A percentile compares a stretch with the other conserved stretches of the same genome.
phyloP scores from a whole-genome alignment of 92 coral and sea anemone species.

The Zoanthus solanderi region DNA sequence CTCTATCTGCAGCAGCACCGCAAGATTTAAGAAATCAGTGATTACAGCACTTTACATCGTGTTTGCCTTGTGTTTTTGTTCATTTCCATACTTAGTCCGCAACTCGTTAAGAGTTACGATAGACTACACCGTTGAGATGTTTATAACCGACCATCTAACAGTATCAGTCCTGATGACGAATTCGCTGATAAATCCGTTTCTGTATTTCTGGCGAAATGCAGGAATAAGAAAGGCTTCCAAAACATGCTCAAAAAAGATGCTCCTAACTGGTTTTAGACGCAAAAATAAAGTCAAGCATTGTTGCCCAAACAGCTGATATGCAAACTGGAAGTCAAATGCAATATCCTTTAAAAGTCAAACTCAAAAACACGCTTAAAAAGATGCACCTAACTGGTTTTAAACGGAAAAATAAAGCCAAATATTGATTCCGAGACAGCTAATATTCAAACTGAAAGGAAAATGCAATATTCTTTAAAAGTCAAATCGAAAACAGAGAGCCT shows the following conservation, averaged over 20 bases:
- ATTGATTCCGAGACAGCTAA: background rate
- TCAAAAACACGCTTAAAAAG: background rate
- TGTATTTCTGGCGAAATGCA: constrained; percentile 34
- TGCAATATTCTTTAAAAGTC: background rate
- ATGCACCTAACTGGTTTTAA: constrained; percentile 25
- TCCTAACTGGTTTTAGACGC: constrained; percentile 11
- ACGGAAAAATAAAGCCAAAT: background rate
- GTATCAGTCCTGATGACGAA: constrained; percentile 30
- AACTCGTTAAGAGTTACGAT: constrained; percentile 6
- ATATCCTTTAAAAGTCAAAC: background rate
- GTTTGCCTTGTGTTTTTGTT: constrained; percentile 29
- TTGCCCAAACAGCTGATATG: background rate
- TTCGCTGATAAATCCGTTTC: constrained; percentile 30
- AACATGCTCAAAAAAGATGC: constrained; percentile 26
- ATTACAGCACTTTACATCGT: constrained; percentile 34
- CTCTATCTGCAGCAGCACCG: background rate
- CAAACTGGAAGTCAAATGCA: background rate
- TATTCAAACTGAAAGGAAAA: background rate
- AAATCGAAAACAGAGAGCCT: too few relatives aligned
- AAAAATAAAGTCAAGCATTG: background rate
- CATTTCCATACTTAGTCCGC: constrained; percentile 44
- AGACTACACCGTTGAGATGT: constrained; percentile 19
- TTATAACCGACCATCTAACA: constrained; percentile 22
- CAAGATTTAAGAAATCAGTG: constrained; percentile 27
- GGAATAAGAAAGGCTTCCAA: constrained; percentile 28